Conservation (phyloP, 2,888 invertebrate genomes). For the Chaitophorus viminalis region DNA sequence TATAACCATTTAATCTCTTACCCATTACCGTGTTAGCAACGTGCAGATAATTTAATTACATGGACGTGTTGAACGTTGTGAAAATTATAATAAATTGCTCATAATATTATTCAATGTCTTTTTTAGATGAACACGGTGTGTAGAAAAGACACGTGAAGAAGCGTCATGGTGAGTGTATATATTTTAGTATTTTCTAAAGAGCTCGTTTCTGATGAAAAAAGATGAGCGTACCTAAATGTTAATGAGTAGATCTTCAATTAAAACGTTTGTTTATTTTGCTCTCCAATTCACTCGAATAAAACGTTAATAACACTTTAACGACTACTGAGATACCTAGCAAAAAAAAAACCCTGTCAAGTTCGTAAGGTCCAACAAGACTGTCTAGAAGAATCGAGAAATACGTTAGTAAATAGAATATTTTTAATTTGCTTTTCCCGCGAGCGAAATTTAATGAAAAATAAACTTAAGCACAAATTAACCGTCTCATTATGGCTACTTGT, state of each 20-base stretch:
- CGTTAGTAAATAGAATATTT: background rate
- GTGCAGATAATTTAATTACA: background rate
- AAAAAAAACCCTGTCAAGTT: background rate
- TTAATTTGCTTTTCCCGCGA: background rate
- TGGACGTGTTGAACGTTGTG: background rate
- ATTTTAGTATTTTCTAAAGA: background rate
- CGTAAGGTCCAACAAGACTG: background rate
- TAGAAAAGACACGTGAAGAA: background rate
- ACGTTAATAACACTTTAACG: constrained; percentile 37
- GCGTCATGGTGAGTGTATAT: constrained; percentile 15
- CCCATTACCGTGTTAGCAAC: too few species aligned
- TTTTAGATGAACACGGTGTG: background rate
- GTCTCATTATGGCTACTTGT: background rate
- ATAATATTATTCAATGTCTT: constrained; percentile 8
- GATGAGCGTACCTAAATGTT: constrained; percentile 39
- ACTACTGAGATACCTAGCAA: constrained; percentile 9
- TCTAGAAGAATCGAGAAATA: background rate
- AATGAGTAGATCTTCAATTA: constrained; percentile 52
- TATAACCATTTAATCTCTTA: too few species aligned
- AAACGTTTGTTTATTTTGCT: constrained; percentile 41
- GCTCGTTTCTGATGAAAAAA: constrained; percentile 19
- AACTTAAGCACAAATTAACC: background rate
- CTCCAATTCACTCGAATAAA: constrained; percentile 21
- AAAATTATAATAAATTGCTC: background rate
- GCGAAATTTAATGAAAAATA: background rate